These are phyloP conservation scores for Eucidaris tribuloides DNA, from an alignment of 35 echinoderm and acorn worm species.

Conservation along the genomic window DNA sequence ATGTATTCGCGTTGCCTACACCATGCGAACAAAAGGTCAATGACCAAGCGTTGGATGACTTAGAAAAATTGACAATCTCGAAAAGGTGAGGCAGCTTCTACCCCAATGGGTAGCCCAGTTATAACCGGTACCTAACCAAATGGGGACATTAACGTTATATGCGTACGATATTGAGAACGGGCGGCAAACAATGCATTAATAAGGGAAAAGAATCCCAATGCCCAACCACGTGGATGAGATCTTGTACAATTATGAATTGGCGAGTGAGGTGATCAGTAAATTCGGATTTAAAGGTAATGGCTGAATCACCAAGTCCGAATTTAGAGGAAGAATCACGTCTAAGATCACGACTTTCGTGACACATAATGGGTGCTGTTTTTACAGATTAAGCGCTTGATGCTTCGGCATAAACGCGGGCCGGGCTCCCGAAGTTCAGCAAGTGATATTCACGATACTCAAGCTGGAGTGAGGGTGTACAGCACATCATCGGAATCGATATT, in stretches of 20 bases:
- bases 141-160: constrained; percentile 52
- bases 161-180: constrained; percentile 58
- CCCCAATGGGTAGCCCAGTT: constrained; percentile 58
- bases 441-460: constrained; percentile 48
- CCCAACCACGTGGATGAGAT: constrained; percentile 71
- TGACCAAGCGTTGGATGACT: constrained; percentile 37
- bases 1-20: constrained; percentile 23
- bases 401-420: constrained; percentile 66
- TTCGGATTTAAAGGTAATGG: constrained; percentile 56
- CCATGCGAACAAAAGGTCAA: constrained; percentile 51
- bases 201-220: constrained; percentile 55
- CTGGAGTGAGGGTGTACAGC: constrained; percentile 57
- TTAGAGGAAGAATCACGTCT: constrained; percentile 43
- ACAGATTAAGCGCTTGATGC: constrained; percentile 64
- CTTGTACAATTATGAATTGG: constrained; percentile 67
- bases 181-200: constrained; percentile 57
- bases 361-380: constrained; percentile 53
- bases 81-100: constrained; percentile 62
- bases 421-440: constrained; percentile 61
- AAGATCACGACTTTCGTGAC: constrained; percentile 73
- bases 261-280: constrained; percentile 57
- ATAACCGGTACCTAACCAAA: constrained; percentile 67
- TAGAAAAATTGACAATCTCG: constrained; percentile 26
- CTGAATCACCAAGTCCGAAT: constrained; percentile 76
- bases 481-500: constrained; percentile 74